Conservation (phyloP, 2,888 invertebrate genomes). For the Drosophila recens region DNA sequence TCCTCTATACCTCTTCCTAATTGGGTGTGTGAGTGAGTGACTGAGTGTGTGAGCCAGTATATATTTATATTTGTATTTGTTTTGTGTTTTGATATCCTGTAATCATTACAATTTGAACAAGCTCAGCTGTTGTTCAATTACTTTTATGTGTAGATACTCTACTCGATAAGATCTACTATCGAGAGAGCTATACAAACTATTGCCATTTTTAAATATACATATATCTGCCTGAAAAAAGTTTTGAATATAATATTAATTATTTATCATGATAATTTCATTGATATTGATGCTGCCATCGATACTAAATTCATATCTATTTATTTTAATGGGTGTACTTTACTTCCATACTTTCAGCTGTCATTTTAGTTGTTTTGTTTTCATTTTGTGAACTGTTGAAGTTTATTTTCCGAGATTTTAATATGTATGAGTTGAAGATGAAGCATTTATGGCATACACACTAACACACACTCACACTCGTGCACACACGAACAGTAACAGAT, state of each 20-base stretch:
- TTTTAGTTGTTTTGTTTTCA: constrained; percentile 30
- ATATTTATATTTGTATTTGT: constrained; percentile 18
- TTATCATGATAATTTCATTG: not conserved
- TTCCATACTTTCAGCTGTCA: not conserved
- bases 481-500: constrained; percentile 37
- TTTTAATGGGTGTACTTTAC: constrained; percentile 2
- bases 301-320: not conserved
- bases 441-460: constrained; percentile 63
- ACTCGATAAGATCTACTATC: not conserved
- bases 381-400: constrained; percentile 74
- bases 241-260: no score
- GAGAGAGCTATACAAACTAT: not conserved
- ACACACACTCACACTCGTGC: constrained; percentile 5
- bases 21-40: constrained; percentile 21
- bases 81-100: constrained; percentile 19
- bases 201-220: not conserved
- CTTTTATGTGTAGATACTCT: not conserved
- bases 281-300: not conserved
- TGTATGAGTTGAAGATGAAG: constrained; percentile 76
- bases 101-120: not conserved
- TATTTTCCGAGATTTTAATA: constrained; percentile 78
- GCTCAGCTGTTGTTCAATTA: not conserved
- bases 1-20: constrained; percentile 3
- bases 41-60: constrained; percentile 14
- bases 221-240: not conserved